Conservation (phyloP, 2,113 vertebrate species). For the Vulpes vulpes region DNA sequence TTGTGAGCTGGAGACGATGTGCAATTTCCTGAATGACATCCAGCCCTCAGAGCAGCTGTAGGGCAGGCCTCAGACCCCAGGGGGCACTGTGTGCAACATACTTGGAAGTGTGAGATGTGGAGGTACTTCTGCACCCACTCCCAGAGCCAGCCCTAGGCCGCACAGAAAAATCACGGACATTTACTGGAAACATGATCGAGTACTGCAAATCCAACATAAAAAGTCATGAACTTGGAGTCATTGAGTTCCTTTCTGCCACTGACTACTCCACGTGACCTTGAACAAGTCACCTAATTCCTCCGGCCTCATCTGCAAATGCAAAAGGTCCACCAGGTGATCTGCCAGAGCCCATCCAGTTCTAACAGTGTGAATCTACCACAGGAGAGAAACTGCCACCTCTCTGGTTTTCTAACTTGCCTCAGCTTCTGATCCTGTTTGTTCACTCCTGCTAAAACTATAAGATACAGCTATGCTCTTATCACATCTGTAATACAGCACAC, state of each 20-base stretch:
- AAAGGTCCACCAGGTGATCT: not conserved
- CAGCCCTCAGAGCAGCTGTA: not conserved
- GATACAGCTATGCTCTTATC: not conserved
- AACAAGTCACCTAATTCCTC: not conserved
- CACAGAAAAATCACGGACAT: not conserved
- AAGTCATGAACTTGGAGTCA: not conserved
- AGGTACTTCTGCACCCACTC: not conserved
- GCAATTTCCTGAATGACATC: not conserved
- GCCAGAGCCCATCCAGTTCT: not conserved
- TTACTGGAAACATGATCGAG: not conserved
- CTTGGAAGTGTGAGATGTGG: not conserved
- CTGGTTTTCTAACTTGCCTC: not conserved
- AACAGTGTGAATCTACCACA: not conserved
- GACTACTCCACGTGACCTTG: not conserved
- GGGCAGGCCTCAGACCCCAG: not conserved
- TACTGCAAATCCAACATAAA: not conserved
- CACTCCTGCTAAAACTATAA: not conserved
- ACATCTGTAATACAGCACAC: not conserved
- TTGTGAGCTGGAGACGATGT: conserved; percentile 19
- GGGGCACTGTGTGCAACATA: too few species aligned
- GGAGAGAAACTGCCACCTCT: not conserved
- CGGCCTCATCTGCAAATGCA: not conserved
- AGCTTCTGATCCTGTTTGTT: not conserved
- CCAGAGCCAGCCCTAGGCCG: not conserved
- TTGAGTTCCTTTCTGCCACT: not conserved